These are phyloP conservation scores for Dicyrtoma fusca DNA, from an alignment of 2,888 invertebrate species.

Conservation along the genomic window DNA sequence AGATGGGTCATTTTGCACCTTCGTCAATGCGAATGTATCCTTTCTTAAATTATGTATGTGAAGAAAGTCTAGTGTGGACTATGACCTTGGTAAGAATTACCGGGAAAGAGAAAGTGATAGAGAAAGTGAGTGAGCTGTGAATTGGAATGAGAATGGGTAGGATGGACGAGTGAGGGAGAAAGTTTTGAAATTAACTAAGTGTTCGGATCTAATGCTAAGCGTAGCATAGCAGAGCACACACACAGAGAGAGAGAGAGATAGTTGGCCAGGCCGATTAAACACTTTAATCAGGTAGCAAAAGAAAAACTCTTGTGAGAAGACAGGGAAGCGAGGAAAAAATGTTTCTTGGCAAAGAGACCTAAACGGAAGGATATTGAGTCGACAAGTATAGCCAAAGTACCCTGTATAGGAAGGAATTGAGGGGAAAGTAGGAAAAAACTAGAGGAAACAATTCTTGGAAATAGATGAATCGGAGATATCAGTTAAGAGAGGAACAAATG, in stretches of 20 bases:
- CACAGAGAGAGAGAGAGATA: neutral
- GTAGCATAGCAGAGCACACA: neutral
- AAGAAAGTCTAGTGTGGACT: too few relatives aligned
- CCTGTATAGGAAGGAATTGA: neutral
- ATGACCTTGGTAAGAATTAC: too few relatives aligned
- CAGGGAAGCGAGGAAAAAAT: conserved; percentile 17
- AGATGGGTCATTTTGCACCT: too few relatives aligned
- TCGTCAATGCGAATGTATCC: too few relatives aligned
- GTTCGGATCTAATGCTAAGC: too few relatives aligned
- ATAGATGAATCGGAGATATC: conserved; percentile 28
- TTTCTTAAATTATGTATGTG: too few relatives aligned
- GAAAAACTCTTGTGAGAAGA: neutral
- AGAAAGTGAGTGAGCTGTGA: conserved; percentile 3
- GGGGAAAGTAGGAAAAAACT: neutral
- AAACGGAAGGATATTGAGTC: too few relatives aligned
- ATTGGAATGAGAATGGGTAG: neutral
- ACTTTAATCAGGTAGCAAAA: conserved; percentile 25
- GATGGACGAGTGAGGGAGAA: conserved; percentile 16
- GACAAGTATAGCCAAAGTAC: too few relatives aligned
- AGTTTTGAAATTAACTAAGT: neutral
- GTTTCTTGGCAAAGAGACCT: conserved; percentile 13
- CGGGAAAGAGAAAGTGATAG: neutral
- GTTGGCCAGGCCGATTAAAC: conserved; percentile 22
- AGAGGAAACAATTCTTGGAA: conserved; percentile 19
- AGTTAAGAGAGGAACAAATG: neutral